Evolutionary conservation across 2,888 invertebrate species (phyloP).

Genomic region (Drosophila engyochracea): DNA sequence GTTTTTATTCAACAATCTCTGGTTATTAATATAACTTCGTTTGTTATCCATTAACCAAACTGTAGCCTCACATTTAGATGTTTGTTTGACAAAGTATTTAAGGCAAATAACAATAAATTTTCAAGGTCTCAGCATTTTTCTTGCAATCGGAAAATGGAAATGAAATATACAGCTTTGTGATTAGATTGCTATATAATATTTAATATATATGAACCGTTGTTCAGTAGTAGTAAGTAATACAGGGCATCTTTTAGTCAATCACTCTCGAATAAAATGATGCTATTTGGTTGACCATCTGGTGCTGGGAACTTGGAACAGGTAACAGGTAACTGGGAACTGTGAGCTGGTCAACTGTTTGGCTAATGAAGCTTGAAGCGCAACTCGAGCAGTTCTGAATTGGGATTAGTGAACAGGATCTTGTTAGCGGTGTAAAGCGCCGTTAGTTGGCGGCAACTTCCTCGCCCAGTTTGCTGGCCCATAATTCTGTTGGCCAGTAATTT

Average conservation of each 20-base stretch:
- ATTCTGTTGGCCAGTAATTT: constrained; percentile 55
- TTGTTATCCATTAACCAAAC: too few species aligned
- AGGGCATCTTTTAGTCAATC: not conserved
- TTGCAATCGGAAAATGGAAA: not conserved
- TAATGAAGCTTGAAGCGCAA: constrained; percentile 71
- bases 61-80: too few species aligned
- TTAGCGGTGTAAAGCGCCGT: constrained; percentile 58
- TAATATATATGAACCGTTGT: not conserved
- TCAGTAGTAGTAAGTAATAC: not conserved
- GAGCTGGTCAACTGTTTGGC: constrained; percentile 53
- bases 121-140: too few species aligned
- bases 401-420: constrained; percentile 69
- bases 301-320: constrained; percentile 9
- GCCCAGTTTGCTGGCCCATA: constrained; percentile 34
- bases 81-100: too few species aligned
- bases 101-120: not conserved
- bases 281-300: constrained; percentile 15
- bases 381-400: constrained; percentile 45
- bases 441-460: constrained; percentile 44
- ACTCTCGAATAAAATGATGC: not conserved
- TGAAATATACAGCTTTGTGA: not conserved
- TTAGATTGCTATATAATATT: not conserved
- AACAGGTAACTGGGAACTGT: constrained; percentile 1
- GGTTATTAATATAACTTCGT: too few species aligned
- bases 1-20: not conserved